Base-by-base conservation (phyloP, 2,888 invertebrate species). In the Drosophila cognata region DNA sequence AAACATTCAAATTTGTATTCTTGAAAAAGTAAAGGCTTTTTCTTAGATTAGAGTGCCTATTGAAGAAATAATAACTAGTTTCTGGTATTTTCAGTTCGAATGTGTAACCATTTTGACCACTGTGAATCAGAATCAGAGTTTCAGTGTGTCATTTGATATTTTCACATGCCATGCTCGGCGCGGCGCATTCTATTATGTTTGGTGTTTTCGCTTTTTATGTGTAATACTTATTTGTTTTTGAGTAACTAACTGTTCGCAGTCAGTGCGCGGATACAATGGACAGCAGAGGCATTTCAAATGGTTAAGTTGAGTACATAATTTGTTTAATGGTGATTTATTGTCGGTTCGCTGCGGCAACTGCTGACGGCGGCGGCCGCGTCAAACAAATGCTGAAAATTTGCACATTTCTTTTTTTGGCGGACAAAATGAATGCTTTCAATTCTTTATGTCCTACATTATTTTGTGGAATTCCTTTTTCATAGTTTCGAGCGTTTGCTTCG, bases 251-350 rank as follows among this genome's bases (percentile, higher is more conserved):
- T 57, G 60, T 25, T 18, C 53, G 36, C 50, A 51, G 66, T 41
- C 59, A 31, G 52, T 33, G 43, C 52, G 41, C 70, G 55, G 50
- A 59, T 74, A 78, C 81, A 84, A 89, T 84, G 88, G 75, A 65
- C 82, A 82, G 70, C 71, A 57, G 67, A 65, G 79, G 77, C 82
- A 84, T 77, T 89, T 82, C 65, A 88, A 84, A 84, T 72, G 77
- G 78, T 70, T 75, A 80, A 89, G 85, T 82, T 80, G 85, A 85
- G 88, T 88, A 88, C 78, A 85, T 85, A 85, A 89, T 89, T 85
- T 89, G 85, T 78, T 84, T 87, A 85, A 89, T 89, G 88, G 88
- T 89, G 88, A 84, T 87, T 80, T 85, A 85, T 89, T 88, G 78
- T 88, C 75, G 67, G 84, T 50, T 53, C n/a, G n/a, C n/a, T 31